phyloP scores from a whole-genome alignment of 2,888 invertebrate species.

The Torymus texanus region DNA sequence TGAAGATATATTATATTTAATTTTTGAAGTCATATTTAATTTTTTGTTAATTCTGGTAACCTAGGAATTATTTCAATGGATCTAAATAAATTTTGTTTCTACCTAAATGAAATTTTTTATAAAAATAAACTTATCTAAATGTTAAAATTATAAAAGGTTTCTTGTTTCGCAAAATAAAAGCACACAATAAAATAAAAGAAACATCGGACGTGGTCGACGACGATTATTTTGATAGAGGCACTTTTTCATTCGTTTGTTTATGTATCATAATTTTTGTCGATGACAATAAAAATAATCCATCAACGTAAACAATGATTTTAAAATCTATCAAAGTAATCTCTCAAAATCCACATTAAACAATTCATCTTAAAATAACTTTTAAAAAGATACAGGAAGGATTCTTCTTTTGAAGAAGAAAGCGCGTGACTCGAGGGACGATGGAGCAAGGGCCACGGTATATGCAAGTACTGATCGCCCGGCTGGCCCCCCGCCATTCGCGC shows the following conservation, averaged over 20 bases:
- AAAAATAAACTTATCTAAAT: conserved; percentile 7
- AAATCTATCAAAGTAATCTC: no score
- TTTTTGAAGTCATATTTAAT: no score
- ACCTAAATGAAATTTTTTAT: conserved; percentile 5
- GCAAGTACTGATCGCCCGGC: conserved; percentile 48
- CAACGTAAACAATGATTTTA: no score
- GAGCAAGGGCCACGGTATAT: conserved; percentile 47
- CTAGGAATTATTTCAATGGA: conserved; percentile 3
- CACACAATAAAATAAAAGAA: conserved; percentile 19
- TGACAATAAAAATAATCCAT: no score
- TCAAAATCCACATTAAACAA: background rate
- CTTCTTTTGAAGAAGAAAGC: conserved; percentile 16
- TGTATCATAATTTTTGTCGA: no score
- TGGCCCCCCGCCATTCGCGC: conserved; percentile 71
- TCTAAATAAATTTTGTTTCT: conserved; percentile 1
- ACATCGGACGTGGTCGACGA: conserved; percentile 4
- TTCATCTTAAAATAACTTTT: background rate
- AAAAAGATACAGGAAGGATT: conserved; percentile 4
- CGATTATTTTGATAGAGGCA: background rate
- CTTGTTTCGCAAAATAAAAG: conserved; percentile 44
- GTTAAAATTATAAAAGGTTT: conserved; percentile 18
- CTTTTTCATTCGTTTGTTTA: no score
- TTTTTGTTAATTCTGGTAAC: no score
- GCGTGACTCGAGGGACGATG: conserved; percentile 38
- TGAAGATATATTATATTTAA: no score